Percentiles rank a stretch among this genome's conserved stretches.
Conservation (phyloP, 35 echinoderm and acorn worm genomes). For the Lytechinus variegatus region DNA sequence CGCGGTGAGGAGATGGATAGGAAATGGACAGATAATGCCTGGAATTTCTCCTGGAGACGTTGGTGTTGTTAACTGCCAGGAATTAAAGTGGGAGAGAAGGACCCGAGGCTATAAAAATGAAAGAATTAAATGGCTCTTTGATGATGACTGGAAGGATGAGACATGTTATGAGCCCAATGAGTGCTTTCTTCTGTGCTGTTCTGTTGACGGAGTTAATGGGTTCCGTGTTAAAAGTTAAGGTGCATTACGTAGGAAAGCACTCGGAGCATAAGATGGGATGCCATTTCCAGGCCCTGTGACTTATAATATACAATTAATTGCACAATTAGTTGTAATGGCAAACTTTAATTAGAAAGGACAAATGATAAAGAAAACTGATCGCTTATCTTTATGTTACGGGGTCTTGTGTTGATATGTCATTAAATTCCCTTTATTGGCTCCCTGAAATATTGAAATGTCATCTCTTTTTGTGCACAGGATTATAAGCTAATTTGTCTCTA, state of each 20-base stretch:
- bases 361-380: no score
- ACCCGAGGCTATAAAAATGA: not conserved
- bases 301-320: no score
- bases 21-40: constrained; percentile 1
- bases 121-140: constrained; percentile 5
- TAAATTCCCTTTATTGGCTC: no score
- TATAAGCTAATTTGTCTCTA: no score
- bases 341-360: no score
- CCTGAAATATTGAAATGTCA: no score
- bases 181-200: not conserved
- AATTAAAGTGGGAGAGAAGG: constrained; percentile 2
- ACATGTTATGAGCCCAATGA: not conserved
- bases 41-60: not conserved
- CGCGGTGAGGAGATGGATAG: not conserved
- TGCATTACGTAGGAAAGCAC: not conserved
- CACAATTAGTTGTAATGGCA: no score
- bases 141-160: not conserved
- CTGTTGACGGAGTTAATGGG: not conserved
- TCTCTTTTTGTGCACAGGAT: no score
- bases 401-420: no score
- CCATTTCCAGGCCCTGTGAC: no score
- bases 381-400: no score
- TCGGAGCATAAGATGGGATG: not conserved
- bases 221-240: constrained; percentile 3
- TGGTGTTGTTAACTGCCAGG: not conserved